Evolutionary conservation across 2,113 vertebrate species (phyloP), one percentile per base, ranked within the genome.

Genomic region (Amia ocellicauda): DNA sequence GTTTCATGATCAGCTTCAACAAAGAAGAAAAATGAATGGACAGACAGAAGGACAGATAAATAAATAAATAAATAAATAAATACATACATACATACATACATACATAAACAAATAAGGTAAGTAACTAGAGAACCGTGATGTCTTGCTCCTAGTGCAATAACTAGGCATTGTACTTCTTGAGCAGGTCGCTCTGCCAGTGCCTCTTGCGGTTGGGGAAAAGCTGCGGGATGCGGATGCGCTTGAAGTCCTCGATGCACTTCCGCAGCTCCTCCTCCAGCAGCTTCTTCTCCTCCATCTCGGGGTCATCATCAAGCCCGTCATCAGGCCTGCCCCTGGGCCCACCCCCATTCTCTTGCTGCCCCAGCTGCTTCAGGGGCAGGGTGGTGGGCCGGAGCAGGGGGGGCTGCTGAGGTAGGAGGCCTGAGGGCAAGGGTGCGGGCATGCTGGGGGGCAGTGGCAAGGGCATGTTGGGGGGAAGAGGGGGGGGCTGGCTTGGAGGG

Each of bases 191-290:
- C 69, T 91, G 89, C 89, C 89, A 91, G 80, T 89, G 81, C 71
- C 89, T 85, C 68, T 91, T 91, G 56, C 84, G 87, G 67, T 91
- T 84, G 0, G 89, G 89, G 72, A 91, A 91, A n/a, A 65, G 77
- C 29, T 69, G 73, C 22, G 89, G 89, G 65, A 89, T 72, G 45
- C 79, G 81, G 7, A 89, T 91, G 71, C 80, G 89, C 64, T 75
- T 84, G 58, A 88, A 89, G 68, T 91, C 89, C 2, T 88, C 87
- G 0, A 91, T 90, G 74, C 89, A 91, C 70, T 86, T 88, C 67
- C 86, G 89, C 17, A 91, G 69, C 69, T 91, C 88, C 24, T 89
- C 80, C 66, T 89, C 87, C 76, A 91, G 66, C 66, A 85, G 20
- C 69, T 85, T 89, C 58, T 65, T 84, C 74, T 90, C 87, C n/a